Evolutionary conservation across 2,113 vertebrate genomes (phyloP).

Genomic region (Brachionichthys hirsutus): DNA sequence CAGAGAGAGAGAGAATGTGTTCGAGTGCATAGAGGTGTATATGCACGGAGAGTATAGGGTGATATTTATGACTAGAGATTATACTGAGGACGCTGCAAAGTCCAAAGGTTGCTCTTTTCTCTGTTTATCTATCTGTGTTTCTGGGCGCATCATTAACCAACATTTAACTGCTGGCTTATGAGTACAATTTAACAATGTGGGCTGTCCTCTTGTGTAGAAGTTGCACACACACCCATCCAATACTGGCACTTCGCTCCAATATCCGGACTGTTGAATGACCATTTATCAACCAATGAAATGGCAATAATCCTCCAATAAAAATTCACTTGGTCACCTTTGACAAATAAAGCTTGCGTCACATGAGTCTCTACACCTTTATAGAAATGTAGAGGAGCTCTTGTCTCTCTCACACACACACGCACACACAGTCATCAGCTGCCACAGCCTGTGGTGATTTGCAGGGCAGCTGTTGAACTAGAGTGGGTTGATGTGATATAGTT

Average conservation of each 20-base stretch:
- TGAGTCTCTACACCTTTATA: slow-evolving; percentile 15
- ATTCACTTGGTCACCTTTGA: slow-evolving; percentile 44
- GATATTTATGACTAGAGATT: slow-evolving; percentile 77
- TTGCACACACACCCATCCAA: slow-evolving; percentile 45
- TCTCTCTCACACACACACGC: slow-evolving; percentile 28
- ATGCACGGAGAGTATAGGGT: slow-evolving; percentile 39
- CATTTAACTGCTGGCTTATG: slow-evolving; percentile 76
- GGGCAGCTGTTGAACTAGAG: slow-evolving; percentile 76
- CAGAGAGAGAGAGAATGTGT: no score
- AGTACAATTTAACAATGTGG: slow-evolving; percentile 71
- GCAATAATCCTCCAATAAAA: slow-evolving; percentile 26
- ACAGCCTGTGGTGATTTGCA: slow-evolving; percentile 66
- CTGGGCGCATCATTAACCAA: slow-evolving; percentile 76
- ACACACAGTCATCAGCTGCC: slow-evolving; percentile 65
- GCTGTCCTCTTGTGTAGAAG: slow-evolving; percentile 27
- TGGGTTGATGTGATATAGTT: slow-evolving; percentile 75
- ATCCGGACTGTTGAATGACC: slow-evolving; percentile 47
- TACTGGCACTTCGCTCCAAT: slow-evolving; percentile 37
- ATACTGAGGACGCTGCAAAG: slow-evolving; percentile 68
- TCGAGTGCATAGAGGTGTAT: slow-evolving; percentile 11
- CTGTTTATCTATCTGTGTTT: slow-evolving; percentile 52
- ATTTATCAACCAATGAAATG: slow-evolving; percentile 60
- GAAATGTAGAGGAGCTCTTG: slow-evolving; percentile 6
- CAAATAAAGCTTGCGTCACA: slow-evolving; percentile 29
- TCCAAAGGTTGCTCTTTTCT: slow-evolving; percentile 72